These are phyloP conservation scores for Galerucella pusilla DNA, from an alignment of 2,888 invertebrate genomes.

Conservation along the genomic window DNA sequence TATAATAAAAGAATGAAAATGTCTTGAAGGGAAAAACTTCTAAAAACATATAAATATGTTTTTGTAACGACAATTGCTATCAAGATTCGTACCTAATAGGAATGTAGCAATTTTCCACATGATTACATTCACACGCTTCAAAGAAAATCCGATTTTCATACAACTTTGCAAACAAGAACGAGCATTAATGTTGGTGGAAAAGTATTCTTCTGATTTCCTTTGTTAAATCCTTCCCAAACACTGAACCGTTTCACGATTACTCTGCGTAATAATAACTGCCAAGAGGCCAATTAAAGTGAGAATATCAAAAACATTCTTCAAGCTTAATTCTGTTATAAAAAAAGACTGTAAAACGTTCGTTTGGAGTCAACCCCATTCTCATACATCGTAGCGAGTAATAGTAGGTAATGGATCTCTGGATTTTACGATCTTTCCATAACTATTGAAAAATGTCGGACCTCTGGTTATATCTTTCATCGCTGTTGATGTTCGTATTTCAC, in stretches of 20 bases:
- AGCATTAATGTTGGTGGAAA: neutral
- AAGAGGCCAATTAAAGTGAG: neutral
- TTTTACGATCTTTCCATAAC: no score
- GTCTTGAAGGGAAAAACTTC: no score
- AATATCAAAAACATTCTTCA: neutral
- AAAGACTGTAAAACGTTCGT: neutral
- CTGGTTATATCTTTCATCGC: no score
- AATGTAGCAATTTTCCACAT: neutral
- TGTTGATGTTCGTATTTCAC: no score
- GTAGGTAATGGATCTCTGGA: no score
- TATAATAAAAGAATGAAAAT: no score
- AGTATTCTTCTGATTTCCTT: conserved; percentile 17
- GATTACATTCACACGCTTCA: conserved; percentile 4
- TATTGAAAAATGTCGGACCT: no score
- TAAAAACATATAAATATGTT: neutral
- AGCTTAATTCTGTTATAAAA: neutral
- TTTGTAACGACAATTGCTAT: neutral
- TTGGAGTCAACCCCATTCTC: neutral
- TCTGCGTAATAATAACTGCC: neutral
- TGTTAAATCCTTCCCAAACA: conserved; percentile 3
- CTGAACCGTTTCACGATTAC: neutral
- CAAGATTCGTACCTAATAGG: neutral
- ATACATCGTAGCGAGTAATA: no score
- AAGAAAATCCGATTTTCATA: conserved; percentile 4
- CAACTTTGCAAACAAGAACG: neutral